phyloP scores from a whole-genome alignment of 2,888 invertebrate genomes.

The Deilephila porcellus region DNA sequence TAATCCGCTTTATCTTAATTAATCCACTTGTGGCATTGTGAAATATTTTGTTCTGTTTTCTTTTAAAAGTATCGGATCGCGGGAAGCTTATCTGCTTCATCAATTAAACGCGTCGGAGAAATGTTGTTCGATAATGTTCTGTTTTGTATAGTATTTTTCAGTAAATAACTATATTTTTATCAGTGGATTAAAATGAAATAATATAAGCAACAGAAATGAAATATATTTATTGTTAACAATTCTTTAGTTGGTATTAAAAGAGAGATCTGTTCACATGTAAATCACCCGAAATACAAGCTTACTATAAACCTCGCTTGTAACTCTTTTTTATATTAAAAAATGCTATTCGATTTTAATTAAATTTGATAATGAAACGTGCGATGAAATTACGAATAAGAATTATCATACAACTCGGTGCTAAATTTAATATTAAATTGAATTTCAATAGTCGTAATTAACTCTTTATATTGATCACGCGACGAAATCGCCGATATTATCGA shows the following conservation, averaged over 20 bases:
- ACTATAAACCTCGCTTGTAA: no score
- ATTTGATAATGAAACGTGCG: neutral
- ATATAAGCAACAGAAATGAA: neutral
- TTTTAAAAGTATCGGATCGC: slow-evolving; percentile 30
- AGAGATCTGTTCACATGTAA: no score
- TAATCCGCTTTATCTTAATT: slow-evolving; percentile 45
- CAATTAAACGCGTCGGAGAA: slow-evolving; percentile 24
- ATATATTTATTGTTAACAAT: no score
- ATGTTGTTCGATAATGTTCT: neutral
- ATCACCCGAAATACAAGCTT: no score
- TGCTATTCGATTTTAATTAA: neutral
- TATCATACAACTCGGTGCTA: neutral
- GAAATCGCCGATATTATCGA: slow-evolving; percentile 15
- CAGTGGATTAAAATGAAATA: neutral
- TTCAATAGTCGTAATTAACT: slow-evolving; percentile 12
- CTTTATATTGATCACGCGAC: neutral
- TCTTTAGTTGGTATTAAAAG: neutral
- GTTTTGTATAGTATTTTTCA: neutral
- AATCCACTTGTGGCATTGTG: slow-evolving; percentile 38
- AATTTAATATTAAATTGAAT: slow-evolving; percentile 16
- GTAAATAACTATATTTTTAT: neutral
- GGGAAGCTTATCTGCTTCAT: slow-evolving; percentile 21
- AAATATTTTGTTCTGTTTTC: slow-evolving; percentile 33
- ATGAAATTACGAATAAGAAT: neutral
- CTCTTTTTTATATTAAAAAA: no score